Percentiles rank a stretch among this genome's conserved stretches.
phyloP scores from a whole-genome alignment of 2,888 invertebrate genomes.

The Quadroppia sp. region DNA sequence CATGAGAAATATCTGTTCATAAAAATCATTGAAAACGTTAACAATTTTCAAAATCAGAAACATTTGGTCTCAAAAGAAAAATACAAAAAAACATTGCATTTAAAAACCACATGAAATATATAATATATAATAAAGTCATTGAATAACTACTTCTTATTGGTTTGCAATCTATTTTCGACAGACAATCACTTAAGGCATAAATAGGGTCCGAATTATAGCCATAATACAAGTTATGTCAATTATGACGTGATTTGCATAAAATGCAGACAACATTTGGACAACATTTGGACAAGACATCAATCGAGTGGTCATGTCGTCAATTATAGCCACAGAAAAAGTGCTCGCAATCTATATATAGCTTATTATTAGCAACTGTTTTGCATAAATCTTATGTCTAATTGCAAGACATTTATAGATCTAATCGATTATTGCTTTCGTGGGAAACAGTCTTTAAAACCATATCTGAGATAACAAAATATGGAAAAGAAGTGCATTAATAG shows the following conservation, averaged over 20 bases:
- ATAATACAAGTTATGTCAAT: constrained; percentile 5
- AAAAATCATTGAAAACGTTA: too few species aligned
- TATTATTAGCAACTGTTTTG: neutral
- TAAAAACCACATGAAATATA: too few species aligned
- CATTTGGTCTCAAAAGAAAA: too few species aligned
- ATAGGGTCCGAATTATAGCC: neutral
- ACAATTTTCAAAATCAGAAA: too few species aligned
- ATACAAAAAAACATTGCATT: too few species aligned
- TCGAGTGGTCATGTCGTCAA: constrained; percentile 4
- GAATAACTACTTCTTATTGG: too few species aligned
- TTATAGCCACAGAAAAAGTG: constrained; percentile 10
- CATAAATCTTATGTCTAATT: neutral
- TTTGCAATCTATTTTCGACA: too few species aligned
- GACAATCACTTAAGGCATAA: too few species aligned
- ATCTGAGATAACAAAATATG: constrained; percentile 25
- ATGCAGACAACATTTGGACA: neutral
- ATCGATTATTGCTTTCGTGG: constrained; percentile 30
- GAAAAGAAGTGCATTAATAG: constrained; percentile 15
- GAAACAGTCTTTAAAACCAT: neutral
- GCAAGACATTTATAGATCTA: neutral
- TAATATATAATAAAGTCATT: too few species aligned
- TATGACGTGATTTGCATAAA: constrained; percentile 7
- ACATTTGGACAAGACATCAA: neutral
- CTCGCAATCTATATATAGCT: neutral
- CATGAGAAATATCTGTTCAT: too few species aligned